Percentiles rank a stretch among this genome's conserved stretches.
Evolutionary conservation across 2,797 vertebrate species (phyloP).

Genomic region (Margarornis squamiger): DNA sequence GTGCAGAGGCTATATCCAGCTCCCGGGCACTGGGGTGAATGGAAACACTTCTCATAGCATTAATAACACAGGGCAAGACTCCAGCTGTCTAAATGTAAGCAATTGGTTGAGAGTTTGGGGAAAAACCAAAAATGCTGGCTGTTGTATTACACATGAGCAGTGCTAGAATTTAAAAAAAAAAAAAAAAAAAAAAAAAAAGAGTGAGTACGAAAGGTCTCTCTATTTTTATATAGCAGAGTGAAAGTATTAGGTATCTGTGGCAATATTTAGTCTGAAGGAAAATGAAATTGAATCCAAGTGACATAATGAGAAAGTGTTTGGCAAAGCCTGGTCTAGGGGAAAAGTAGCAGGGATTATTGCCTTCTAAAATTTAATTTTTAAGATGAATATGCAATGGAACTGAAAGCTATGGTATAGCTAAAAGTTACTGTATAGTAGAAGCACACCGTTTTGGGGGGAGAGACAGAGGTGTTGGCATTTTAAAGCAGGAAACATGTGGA

Average conservation of each 20-base stretch:
- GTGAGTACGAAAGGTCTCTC: background rate
- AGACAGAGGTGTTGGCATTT: background rate
- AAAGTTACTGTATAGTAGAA: background rate
- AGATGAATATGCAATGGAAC: background rate
- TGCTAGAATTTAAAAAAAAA: background rate
- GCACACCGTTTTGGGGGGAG: background rate
- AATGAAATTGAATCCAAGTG: conserved; percentile 49
- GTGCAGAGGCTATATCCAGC: background rate
- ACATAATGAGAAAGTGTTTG: conserved; percentile 6
- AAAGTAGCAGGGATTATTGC: background rate
- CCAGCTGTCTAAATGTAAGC: background rate
- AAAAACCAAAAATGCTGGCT: background rate
- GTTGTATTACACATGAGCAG: background rate
- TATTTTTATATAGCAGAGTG: conserved; percentile 29
- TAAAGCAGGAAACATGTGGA: background rate
- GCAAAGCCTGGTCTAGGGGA: background rate
- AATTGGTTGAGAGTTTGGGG: background rate
- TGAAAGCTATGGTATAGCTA: background rate
- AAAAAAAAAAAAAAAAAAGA: too few relatives aligned
- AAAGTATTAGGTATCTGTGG: conserved; percentile 28
- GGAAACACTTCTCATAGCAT: background rate
- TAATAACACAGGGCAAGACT: background rate
- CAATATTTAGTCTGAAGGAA: conserved; percentile 11
- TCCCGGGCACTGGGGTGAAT: background rate
- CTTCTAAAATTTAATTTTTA: background rate